These are phyloP conservation scores for Lutjanus erythropterus DNA, from an alignment of 2,113 vertebrate genomes.

Conservation along the genomic window DNA sequence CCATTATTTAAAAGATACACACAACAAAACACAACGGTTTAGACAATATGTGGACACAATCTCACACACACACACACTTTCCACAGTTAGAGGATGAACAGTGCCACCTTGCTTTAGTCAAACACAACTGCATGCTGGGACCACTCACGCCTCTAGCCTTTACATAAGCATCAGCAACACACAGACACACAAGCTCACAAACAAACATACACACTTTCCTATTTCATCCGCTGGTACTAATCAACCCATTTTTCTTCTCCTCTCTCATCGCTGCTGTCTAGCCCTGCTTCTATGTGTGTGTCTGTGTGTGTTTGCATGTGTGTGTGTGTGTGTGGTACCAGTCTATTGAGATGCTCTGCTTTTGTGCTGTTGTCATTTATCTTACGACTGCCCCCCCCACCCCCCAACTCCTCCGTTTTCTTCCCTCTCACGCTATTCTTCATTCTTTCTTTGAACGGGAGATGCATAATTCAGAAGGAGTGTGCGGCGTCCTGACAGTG, in stretches of 20 bases:
- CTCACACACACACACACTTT: neutral
- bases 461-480: constrained; percentile 80
- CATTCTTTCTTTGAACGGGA: constrained; percentile 72
- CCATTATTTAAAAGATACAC: constrained; percentile 18
- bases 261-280: constrained; percentile 53
- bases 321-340: constrained; percentile 40
- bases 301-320: constrained; percentile 23
- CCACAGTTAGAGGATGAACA: constrained; percentile 65
- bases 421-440: constrained; percentile 54
- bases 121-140: constrained; percentile 49
- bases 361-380: constrained; percentile 79
- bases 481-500: constrained; percentile 54
- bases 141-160: constrained; percentile 29
- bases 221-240: constrained; percentile 66
- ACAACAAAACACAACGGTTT: constrained; percentile 13
- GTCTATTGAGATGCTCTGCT: constrained; percentile 76
- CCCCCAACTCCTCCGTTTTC: constrained; percentile 47
- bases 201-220: constrained; percentile 57
- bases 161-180: constrained; percentile 42
- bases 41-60: constrained; percentile 24
- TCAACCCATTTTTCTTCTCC: constrained; percentile 79
- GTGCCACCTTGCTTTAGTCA: constrained; percentile 73
- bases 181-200: constrained; percentile 43
- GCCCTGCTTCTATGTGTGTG: constrained; percentile 7
- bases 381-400: constrained; percentile 55